phyloP scores from a whole-genome alignment of 2,797 vertebrate species.

The Chloroceryle amazona region DNA sequence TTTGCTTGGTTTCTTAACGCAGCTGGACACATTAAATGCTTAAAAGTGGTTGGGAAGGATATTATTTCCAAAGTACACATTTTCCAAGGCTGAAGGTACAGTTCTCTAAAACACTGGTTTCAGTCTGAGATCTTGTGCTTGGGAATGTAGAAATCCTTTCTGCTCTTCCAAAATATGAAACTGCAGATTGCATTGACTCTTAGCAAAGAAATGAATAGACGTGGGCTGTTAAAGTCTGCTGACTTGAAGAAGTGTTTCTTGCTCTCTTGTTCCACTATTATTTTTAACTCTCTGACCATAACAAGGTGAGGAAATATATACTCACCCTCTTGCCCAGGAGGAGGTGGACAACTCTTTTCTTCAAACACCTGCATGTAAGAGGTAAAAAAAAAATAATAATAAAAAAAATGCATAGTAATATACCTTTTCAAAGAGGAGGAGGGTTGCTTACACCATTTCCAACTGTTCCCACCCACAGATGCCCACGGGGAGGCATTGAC shows the following conservation, averaged over 20 bases:
- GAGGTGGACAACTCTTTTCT: not conserved
- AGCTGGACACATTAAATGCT: conserved; percentile 11
- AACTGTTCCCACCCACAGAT: not conserved
- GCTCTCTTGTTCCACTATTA: not conserved
- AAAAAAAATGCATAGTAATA: not conserved
- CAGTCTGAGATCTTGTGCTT: not conserved
- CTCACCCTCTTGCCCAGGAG: not conserved
- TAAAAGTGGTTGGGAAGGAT: not conserved
- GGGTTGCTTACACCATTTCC: not conserved
- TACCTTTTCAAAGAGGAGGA: not conserved
- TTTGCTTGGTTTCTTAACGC: conserved; percentile 11
- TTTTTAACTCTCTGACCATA: not conserved
- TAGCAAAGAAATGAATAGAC: not conserved
- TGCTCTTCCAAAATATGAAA: not conserved
- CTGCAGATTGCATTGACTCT: not conserved
- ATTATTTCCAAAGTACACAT: conserved; percentile 27
- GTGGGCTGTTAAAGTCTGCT: not conserved
- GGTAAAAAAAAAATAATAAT: not conserved
- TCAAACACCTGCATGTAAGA: not conserved
- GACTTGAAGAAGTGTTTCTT: not conserved
- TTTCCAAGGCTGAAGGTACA: conserved; percentile 28
- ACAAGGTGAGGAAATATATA: not conserved
- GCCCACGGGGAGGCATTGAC: not conserved
- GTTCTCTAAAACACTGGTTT: not conserved
- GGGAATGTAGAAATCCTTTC: not conserved